These are phyloP conservation scores for Vicugna pacos DNA, from an alignment of 2,113 vertebrate species.

Conservation along the genomic window DNA sequence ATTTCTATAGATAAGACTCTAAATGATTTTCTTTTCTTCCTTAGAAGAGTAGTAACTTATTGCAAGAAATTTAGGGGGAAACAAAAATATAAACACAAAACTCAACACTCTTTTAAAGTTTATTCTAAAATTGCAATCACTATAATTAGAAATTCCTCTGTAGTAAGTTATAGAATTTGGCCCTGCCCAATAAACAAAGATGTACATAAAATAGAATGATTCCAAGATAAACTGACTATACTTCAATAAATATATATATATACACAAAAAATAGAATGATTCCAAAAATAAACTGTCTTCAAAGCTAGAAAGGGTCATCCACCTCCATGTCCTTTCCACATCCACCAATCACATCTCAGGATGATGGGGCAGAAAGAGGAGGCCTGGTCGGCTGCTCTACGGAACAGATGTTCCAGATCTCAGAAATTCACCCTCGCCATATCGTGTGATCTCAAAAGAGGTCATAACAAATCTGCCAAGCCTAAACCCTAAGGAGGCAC, in stretches of 20 bases:
- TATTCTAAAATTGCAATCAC: background rate
- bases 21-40: background rate
- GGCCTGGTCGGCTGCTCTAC: conserved; percentile 24
- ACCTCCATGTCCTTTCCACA: background rate
- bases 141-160: background rate
- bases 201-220: conserved; percentile 12
- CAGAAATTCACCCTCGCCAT: conserved; percentile 68
- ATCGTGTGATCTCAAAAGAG: conserved; percentile 64
- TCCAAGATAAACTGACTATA: background rate
- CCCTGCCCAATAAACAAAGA: conserved; percentile 38
- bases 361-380: background rate
- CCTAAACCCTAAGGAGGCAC: conserved; percentile 28
- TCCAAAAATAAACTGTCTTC: background rate
- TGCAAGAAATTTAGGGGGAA: background rate
- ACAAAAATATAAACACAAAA: background rate
- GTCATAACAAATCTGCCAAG: conserved; percentile 62
- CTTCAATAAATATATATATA: background rate
- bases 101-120: background rate
- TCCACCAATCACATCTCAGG: background rate
- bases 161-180: background rate
- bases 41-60: background rate
- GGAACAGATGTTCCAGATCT: conserved; percentile 76
- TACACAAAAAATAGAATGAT: conserved; percentile 10
- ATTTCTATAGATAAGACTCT: background rate
- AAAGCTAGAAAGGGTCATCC: background rate